Base-by-base conservation (phyloP, 2,888 invertebrate genomes). In the Amblyjoppa fuscipennis region DNA sequence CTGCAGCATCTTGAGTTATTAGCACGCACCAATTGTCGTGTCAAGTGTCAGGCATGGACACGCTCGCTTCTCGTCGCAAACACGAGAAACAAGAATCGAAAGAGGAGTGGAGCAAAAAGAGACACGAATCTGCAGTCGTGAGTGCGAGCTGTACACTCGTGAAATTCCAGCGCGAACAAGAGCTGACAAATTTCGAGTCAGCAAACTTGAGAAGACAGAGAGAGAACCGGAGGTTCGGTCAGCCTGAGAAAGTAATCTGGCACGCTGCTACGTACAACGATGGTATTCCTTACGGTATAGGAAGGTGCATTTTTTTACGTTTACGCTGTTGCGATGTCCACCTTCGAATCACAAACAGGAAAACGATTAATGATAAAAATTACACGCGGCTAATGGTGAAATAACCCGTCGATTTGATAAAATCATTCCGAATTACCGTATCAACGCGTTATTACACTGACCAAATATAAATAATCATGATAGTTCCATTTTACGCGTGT, bases 1-100 rank as follows among this genome's bases (percentile, higher is more conserved):
- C 41, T 73, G 70, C 73, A 77, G 68, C 78, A 83, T 83, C 66
- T 79, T 78, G 83, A 88, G 86, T 89, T 88, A 88, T 89, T 88
- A 87, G 76, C 81, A 77, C 70, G 81, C 71, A 71, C 83, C 83
- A 90, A 90, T 91, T 90, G 87, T 81, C 81, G 88, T 89, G 89
- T 90, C 90, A 90, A 89, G 83, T 89, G 89, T 88, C 87, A 87
- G 78, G 71, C 87, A 78, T 85, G 75, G 59, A 9, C 7, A 25
- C 9, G 59, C 85, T 89, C 82, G 80, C 38, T 38, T 28, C 64
- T 75, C 74, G 79, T 82, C 69, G 71, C 59, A 66, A 68, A 68
- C 38, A 71, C 53, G 38, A 82, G 75, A 81, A 83, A 78, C 66
- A 84, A 70, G 75, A 74, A 84, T 28, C 66, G 75, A 71, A 81